Percentiles rank a stretch among this genome's conserved stretches.
phyloP scores from a whole-genome alignment of 2,888 invertebrate species.

The Heterodera filipjevi region DNA sequence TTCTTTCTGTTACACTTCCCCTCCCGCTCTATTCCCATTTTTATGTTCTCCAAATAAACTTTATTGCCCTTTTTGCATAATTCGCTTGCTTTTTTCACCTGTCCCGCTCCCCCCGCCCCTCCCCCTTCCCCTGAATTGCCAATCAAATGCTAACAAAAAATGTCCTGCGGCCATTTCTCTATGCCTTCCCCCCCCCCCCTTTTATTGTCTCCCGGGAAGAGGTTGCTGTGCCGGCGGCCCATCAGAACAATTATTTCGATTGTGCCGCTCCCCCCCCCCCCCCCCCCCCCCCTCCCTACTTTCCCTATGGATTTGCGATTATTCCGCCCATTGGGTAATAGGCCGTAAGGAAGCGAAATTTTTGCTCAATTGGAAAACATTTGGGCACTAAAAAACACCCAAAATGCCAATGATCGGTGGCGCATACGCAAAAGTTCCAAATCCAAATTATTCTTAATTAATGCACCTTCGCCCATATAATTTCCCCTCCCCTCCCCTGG shows the following conservation, averaged over 20 bases:
- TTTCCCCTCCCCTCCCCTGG: background rate
- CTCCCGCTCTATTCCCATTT: background rate
- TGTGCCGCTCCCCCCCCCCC: background rate
- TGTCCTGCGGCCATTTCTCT: background rate
- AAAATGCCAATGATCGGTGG: background rate
- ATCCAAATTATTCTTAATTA: background rate
- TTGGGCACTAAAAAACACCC: background rate
- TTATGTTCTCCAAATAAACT: background rate
- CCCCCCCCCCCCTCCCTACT: background rate
- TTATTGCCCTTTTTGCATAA: slow-evolving; percentile 6
- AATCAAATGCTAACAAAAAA: slow-evolving; percentile 11
- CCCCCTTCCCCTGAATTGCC: background rate
- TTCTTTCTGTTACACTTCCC: too few species aligned
- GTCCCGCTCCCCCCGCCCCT: background rate
- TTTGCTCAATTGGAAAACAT: background rate
- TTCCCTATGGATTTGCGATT: background rate
- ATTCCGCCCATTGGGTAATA: slow-evolving; percentile 7
- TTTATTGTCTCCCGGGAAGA: background rate
- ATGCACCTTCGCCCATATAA: background rate
- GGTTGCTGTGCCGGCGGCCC: background rate
- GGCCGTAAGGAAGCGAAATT: slow-evolving; percentile 2
- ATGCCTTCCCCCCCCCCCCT: background rate
- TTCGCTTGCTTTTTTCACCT: background rate
- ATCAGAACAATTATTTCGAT: slow-evolving; percentile 11
- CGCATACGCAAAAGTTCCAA: background rate